Base-by-base conservation (phyloP, 2,797 vertebrate species). In the Miichthys miiuy region DNA sequence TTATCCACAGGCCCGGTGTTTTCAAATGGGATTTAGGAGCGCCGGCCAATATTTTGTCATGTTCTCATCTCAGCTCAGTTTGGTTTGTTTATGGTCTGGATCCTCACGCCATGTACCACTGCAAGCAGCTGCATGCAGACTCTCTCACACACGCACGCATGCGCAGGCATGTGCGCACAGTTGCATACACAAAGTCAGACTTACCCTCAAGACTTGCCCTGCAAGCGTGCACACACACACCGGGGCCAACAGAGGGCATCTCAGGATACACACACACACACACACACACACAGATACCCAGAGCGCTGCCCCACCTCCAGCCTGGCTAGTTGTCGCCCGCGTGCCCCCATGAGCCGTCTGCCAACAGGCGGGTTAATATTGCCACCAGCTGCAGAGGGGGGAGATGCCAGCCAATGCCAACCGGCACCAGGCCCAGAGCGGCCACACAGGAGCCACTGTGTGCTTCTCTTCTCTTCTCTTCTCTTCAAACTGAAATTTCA, bases 371-470 rank as follows among this genome's bases (percentile, higher is more conserved):
- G 81, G 86, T 80, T 90, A 91, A 90, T 92, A 89, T 92, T 90
- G 90, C 87, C 89, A 88, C 91, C 93, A 93, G 91, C 93, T 94
- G 91, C 88, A 87, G 77, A 71, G 81, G 70, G 74, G 34, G 83
- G 66, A 50, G 79, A 80, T 80, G 83, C 79, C 88, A 87, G 82
- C 81, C 72, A 16, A 62, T 80, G 82, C 84, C 88, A 90, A 79
- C 62, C 80, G 75, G 81, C 87, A 88, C 82, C 84, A 72, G 87
- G 85, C 85, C 85, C 85, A 73, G 83, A 71, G 79, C 30, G 77
- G 65, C 72, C 88, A 89, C 90, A 92, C 86, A 91, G 88, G 83
- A 82, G 54, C 67, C 64, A 69, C 88, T 87, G 72, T 92, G 80
- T 47, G 9, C 55, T 54, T 34, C 63, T 76, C 34, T 42, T 58